These are phyloP conservation scores for Lepeophtheirus salmonis DNA, from an alignment of 1,140 invertebrate species.

Conservation along the genomic window DNA sequence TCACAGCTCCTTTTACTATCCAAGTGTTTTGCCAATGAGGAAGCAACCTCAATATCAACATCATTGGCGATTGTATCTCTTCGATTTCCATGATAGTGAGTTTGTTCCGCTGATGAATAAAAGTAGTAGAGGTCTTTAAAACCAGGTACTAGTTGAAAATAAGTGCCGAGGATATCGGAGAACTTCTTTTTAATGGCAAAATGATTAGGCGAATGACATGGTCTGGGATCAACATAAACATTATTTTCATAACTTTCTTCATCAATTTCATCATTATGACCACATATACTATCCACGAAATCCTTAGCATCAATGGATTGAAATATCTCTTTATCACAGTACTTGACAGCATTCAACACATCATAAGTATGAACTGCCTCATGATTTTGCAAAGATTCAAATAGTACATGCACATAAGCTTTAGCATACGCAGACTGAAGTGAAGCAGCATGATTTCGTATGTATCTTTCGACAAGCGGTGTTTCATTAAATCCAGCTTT, in stretches of 20 bases:
- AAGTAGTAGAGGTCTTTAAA: constrained; percentile 13
- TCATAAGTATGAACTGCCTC: constrained; percentile 8
- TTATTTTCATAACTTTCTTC: too few species aligned
- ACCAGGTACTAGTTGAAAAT: constrained; percentile 8
- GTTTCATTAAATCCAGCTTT: neutral
- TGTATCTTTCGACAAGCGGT: neutral
- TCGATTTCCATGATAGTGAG: neutral
- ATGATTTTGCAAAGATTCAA: neutral
- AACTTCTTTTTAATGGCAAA: constrained; percentile 10
- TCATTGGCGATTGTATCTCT: neutral
- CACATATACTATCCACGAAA: constrained; percentile 2
- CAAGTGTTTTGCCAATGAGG: neutral
- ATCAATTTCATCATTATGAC: neutral
- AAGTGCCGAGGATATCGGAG: constrained; percentile 6
- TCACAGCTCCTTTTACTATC: neutral
- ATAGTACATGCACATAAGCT: constrained; percentile 5
- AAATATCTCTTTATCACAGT: constrained; percentile 11
- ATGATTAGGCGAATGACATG: neutral
- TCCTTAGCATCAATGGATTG: neutral
- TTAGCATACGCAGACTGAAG: neutral
- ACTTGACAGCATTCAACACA: constrained; percentile 9
- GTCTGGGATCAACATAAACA: too few species aligned
- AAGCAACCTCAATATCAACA: neutral
- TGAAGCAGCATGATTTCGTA: neutral
- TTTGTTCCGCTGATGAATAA: neutral